Evolutionary conservation across 2,797 vertebrate species (phyloP).

Genomic region (Graptemys geographica): DNA sequence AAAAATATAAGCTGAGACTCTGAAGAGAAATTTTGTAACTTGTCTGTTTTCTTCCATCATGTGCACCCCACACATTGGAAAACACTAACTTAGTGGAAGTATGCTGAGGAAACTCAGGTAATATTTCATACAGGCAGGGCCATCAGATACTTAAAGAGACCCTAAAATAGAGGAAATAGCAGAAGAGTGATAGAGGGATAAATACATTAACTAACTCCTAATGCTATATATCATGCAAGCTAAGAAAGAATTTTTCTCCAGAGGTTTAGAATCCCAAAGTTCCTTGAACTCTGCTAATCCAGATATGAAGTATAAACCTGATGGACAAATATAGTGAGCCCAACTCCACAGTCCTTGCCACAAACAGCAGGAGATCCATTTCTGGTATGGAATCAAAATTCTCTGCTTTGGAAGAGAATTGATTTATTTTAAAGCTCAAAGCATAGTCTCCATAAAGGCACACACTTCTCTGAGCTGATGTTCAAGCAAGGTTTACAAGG

Average conservation of each 20-base stretch:
- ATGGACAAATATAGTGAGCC: constrained; percentile 12
- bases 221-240: not conserved
- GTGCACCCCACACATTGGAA: not conserved
- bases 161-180: not conserved
- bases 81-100: not conserved
- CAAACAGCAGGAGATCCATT: constrained; percentile 64
- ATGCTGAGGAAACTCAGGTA: not conserved
- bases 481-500: constrained; percentile 30
- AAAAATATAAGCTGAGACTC: not conserved
- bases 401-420: constrained; percentile 36
- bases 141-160: not conserved
- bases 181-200: not conserved
- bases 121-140: not conserved
- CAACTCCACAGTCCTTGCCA: constrained; percentile 47
- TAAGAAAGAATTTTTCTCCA: not conserved
- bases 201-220: not conserved
- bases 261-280: not conserved
- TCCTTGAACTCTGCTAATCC: constrained; percentile 5
- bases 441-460: not conserved
- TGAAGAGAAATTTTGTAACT: not conserved
- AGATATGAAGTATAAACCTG: not conserved
- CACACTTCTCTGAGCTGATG: constrained; percentile 9
- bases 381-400: constrained; percentile 66
- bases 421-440: constrained; percentile 51
- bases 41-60: constrained; percentile 6